A percentile compares a stretch with the other conserved stretches of the same genome.
Evolutionary conservation across 2,113 vertebrate genomes (phyloP).

Genomic region (Halcyon senegalensis): DNA sequence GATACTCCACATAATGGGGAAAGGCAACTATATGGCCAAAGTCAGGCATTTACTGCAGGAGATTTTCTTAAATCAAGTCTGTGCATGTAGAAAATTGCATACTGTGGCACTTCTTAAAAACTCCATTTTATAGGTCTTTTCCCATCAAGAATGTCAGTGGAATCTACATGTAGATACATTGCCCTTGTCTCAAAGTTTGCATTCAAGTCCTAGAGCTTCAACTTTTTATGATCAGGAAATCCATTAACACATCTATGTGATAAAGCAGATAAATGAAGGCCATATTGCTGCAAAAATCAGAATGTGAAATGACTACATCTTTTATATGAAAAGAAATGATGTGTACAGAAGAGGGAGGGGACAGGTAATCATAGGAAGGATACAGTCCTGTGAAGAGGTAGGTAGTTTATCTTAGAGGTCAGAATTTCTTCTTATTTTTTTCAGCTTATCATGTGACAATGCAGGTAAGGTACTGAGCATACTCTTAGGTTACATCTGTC

Average conservation of each 20-base stretch:
- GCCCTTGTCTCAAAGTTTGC: conserved; percentile 12
- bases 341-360: not conserved
- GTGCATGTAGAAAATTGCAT: not conserved
- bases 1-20: not conserved
- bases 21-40: not conserved
- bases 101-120: not conserved
- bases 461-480: not conserved
- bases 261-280: conserved; percentile 18
- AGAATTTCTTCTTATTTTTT: not conserved
- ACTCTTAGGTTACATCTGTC: not conserved
- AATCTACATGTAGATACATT: not conserved
- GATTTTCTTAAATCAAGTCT: not conserved
- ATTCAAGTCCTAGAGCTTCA: not conserved
- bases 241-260: not conserved
- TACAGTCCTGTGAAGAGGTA: not conserved
- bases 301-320: not conserved
- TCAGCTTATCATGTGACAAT: not conserved
- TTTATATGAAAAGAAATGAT: not conserved
- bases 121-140: not conserved
- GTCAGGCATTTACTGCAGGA: not conserved
- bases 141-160: not conserved
- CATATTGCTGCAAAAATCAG: not conserved
- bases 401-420: not conserved
- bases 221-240: not conserved
- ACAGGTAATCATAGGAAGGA: not conserved